These are phyloP conservation scores for Laothoe populi DNA, from an alignment of 2,888 invertebrate genomes.

Conservation along the genomic window DNA sequence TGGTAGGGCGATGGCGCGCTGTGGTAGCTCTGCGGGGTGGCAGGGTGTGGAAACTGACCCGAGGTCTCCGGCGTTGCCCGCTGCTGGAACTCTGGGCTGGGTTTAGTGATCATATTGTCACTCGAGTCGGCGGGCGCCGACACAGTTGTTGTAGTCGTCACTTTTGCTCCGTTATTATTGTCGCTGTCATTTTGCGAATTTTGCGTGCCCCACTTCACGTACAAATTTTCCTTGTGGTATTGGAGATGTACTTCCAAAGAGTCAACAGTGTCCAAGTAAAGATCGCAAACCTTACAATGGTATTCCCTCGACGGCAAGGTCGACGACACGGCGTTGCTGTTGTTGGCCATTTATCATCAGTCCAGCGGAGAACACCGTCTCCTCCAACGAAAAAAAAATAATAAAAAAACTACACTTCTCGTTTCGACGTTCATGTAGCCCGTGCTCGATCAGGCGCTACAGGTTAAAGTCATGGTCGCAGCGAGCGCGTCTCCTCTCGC, in stretches of 20 bases:
- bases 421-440: slow-evolving; percentile 77
- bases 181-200: slow-evolving; percentile 85
- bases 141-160: slow-evolving; percentile 85
- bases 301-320: slow-evolving; percentile 85
- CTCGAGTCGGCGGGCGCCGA: slow-evolving; percentile 91
- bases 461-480: slow-evolving; percentile 72
- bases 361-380: slow-evolving; percentile 77
- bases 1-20: slow-evolving; percentile 88
- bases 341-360: slow-evolving; percentile 84
- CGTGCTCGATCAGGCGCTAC: slow-evolving; percentile 69
- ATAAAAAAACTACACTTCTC: slow-evolving; percentile 75
- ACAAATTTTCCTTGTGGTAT: slow-evolving; percentile 91
- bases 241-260: slow-evolving; percentile 92
- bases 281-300: slow-evolving; percentile 91
- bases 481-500: slow-evolving; percentile 57
- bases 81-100: slow-evolving; percentile 85
- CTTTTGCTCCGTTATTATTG: slow-evolving; percentile 87
- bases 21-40: slow-evolving; percentile 87
- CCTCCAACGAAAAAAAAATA: slow-evolving; percentile 82
- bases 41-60: slow-evolving; percentile 85
- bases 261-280: slow-evolving; percentile 90
- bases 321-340: slow-evolving; percentile 82
- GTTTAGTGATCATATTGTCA: slow-evolving; percentile 87
- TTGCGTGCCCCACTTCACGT: slow-evolving; percentile 89
- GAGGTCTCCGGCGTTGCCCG: slow-evolving; percentile 85